Conservation (phyloP, 2,888 invertebrate species). For the Melieria crassipennis region DNA sequence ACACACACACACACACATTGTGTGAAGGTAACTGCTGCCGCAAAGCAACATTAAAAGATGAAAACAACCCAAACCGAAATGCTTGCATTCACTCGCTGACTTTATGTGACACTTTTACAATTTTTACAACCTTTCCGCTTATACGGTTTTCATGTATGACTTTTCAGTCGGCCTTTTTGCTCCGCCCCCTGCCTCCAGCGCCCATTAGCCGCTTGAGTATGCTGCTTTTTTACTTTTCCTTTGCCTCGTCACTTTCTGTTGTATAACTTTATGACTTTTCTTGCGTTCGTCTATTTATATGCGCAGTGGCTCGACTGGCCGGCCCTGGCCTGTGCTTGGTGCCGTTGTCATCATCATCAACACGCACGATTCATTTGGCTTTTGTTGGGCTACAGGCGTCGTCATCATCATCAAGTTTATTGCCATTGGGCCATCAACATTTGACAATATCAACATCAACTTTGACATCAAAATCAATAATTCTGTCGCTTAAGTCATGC, state of each 20-base stretch:
- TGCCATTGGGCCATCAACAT: constrained; percentile 1
- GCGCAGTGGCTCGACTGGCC: neutral
- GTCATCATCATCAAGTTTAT: neutral
- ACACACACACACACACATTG: too few species aligned
- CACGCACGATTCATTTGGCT: constrained; percentile 10
- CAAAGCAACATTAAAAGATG: too few species aligned
- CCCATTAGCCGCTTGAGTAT: too few species aligned
- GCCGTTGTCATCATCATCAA: neutral
- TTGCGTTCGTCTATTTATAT: neutral
- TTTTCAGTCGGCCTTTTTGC: too few species aligned
- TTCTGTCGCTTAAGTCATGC: constrained; percentile 23
- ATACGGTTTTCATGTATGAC: too few species aligned
- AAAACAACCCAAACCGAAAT: too few species aligned
- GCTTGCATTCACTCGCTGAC: too few species aligned
- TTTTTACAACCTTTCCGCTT: too few species aligned
- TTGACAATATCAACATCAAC: constrained; percentile 15
- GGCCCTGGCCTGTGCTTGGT: too few species aligned
- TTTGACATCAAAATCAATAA: constrained; percentile 36
- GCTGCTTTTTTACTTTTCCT: neutral
- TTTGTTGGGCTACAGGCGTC: neutral
- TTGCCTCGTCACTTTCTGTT: constrained; percentile 10
- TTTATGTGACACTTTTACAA: too few species aligned
- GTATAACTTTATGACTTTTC: constrained; percentile 16
- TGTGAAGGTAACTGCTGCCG: too few species aligned
- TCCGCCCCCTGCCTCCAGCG: too few species aligned